Evolutionary conservation across 2,797 vertebrate species (phyloP), one percentile per base, ranked within the genome.

Genomic region (Spea hammondii): DNA sequence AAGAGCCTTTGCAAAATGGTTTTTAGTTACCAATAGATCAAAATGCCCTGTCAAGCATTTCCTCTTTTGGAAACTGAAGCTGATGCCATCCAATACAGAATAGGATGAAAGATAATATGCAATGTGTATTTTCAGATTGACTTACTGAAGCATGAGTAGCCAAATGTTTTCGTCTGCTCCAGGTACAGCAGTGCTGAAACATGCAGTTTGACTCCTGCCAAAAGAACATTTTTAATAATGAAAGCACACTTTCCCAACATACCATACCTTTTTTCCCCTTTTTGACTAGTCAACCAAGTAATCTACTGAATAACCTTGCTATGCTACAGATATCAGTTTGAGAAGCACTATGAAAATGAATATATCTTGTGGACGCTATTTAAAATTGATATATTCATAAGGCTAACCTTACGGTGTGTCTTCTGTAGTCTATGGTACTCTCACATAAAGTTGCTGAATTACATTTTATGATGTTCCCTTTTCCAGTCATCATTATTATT

Each of bases 11-110:
- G 69, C 47, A 79, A 70, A 72, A 44, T 69, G 57, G 72, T 74
- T 62, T 79, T 74, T 74, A 65, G 72, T 79, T 79, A 73, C 78
- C 67, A 62, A 74, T 70, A 79, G 49, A 79, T 79, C 78, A 79
- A 79, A 79, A 74, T 70, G 78, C 55, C 74, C 78, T 79, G 64
- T 79, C 72, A 74, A 64, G 78, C 72, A 74, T 69, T 74, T 69
- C 78, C 74, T 32, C 74, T 14, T 72, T 74, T 69, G 51, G 65
- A 79, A 70, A 70, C 48, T 65, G 7, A 74, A 54, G 78, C n/a
- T 62, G 44, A 74, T 79, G 78, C 72, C 72, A 79, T 79, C 57
- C 70, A 65, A 32, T 79, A 53, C 49, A 74, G 71, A 69, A 69
- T 74, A 12, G 14, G 11, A 74, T 79, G 72, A 79, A 79, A 79